Evolutionary conservation across 2,797 vertebrate species (phyloP).

Genomic region (Pristis pectinata): DNA sequence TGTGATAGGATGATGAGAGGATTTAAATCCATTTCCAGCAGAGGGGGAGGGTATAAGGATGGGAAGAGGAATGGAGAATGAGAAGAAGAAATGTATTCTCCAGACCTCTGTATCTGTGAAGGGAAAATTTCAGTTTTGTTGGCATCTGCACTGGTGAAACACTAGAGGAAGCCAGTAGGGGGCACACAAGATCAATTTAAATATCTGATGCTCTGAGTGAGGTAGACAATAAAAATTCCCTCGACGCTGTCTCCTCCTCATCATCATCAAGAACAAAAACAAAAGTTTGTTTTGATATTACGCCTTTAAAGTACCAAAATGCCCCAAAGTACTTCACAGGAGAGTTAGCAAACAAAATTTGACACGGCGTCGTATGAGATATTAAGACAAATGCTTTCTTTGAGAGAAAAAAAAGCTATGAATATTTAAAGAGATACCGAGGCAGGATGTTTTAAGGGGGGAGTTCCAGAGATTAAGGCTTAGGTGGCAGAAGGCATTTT

Average conservation of each 20-base stretch:
- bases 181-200: background rate
- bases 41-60: background rate
- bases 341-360: background rate
- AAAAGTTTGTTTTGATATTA: background rate
- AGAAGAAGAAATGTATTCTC: background rate
- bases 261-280: background rate
- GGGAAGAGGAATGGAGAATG: too few relatives aligned
- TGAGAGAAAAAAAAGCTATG: background rate
- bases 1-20: background rate
- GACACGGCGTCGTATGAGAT: too few relatives aligned
- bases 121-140: background rate
- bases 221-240: background rate
- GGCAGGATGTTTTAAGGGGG: background rate
- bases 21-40: background rate
- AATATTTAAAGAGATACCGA: background rate
- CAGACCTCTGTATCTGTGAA: background rate
- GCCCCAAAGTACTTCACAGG: background rate
- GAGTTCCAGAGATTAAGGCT: background rate
- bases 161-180: background rate
- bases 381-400: background rate
- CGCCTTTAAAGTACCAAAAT: background rate
- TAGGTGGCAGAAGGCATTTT: background rate
- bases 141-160: background rate
- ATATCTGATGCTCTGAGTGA: background rate
- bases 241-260: too few relatives aligned